Percentiles rank a stretch among this genome's conserved stretches.
Evolutionary conservation across 1,140 invertebrate species (phyloP).

Genomic region (Oncopodura yosiiana): DNA sequence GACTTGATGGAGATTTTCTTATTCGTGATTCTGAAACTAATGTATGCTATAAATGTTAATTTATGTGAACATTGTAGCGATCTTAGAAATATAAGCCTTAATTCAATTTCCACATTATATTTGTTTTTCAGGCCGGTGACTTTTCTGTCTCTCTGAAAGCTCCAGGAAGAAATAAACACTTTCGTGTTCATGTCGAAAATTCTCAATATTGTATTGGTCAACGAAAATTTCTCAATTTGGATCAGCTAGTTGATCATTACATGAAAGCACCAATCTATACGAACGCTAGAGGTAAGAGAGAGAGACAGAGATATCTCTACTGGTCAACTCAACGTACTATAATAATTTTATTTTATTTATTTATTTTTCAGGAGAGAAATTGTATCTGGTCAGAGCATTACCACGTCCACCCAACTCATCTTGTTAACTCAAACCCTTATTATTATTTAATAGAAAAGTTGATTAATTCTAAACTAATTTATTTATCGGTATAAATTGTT

Average conservation of each 20-base stretch:
- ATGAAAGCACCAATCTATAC: conserved; percentile 97
- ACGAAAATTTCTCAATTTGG: conserved; percentile 88
- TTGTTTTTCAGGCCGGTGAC: conserved; percentile 72
- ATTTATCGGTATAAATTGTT: no score
- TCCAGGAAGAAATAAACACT: conserved; percentile 95
- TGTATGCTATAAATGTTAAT: conserved; percentile 52
- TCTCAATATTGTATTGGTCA: conserved; percentile 93
- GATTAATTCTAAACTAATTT: conserved; percentile 1
- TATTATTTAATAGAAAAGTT: background rate
- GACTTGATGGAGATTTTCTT: conserved; percentile 94
- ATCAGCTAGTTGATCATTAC: conserved; percentile 96
- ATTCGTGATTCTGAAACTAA: conserved; percentile 98
- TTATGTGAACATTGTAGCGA: background rate
- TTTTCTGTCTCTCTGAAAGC: conserved; percentile 98
- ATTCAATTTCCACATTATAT: background rate
- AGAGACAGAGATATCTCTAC: no score
- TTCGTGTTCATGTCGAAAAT: conserved; percentile 93
- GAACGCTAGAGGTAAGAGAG: conserved; percentile 84
- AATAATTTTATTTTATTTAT: conserved; percentile 57
- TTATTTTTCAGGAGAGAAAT: conserved; percentile 36
- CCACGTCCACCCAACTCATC: conserved; percentile 32
- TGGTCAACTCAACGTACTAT: conserved; percentile 78
- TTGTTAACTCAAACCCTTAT: conserved; percentile 17
- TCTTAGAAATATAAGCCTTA: background rate
- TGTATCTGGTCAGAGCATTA: conserved; percentile 32